Percentiles rank a stretch among this genome's conserved stretches.
These are phyloP conservation scores for Prietella phreatophila DNA, from an alignment of 2,113 vertebrate genomes.

Conservation along the genomic window DNA sequence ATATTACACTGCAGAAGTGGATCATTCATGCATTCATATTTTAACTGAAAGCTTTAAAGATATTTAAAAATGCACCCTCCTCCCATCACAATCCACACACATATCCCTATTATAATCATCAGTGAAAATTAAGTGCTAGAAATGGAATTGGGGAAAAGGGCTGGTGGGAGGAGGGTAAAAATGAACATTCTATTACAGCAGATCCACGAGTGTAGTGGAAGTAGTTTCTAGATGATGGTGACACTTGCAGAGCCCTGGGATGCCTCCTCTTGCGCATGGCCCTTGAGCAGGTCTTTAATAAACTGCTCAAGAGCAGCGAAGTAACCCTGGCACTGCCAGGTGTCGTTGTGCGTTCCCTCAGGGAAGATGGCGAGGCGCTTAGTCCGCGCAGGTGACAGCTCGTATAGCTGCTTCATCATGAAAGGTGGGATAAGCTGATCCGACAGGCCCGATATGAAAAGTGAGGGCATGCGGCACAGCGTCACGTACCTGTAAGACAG, in stretches of 20 bases:
- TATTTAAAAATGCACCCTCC: slow-evolving; percentile 20
- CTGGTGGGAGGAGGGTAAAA: slow-evolving; percentile 43
- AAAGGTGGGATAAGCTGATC: slow-evolving; percentile 97
- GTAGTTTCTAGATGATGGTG: slow-evolving; percentile 83
- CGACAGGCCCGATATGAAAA: slow-evolving; percentile 95
- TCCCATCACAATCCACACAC: slow-evolving; percentile 9
- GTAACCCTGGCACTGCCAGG: slow-evolving; percentile 99
- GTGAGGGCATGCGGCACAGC: slow-evolving; percentile 94
- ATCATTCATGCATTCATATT: slow-evolving; percentile 40
- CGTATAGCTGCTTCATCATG: slow-evolving; percentile 99
- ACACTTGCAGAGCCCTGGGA: slow-evolving; percentile 85
- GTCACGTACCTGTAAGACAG: slow-evolving; percentile 91
- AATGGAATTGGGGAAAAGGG: not conserved
- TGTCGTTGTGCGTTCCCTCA: slow-evolving; percentile 97
- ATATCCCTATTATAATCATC: slow-evolving; percentile 1
- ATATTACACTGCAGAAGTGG: slow-evolving; percentile 9
- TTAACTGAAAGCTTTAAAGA: not conserved
- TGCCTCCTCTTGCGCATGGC: slow-evolving; percentile 86
- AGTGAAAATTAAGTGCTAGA: slow-evolving; percentile 32
- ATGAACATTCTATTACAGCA: slow-evolving; percentile 43
- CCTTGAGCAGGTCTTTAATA: slow-evolving; percentile 92
- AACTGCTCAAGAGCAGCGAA: slow-evolving; percentile 96
- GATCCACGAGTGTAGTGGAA: slow-evolving; percentile 11
- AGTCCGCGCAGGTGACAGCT: slow-evolving; percentile 95
- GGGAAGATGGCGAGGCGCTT: slow-evolving; percentile 95